A percentile compares a stretch with the other conserved stretches of the same genome.
phyloP scores from a whole-genome alignment of 2,888 invertebrate species.

The Mycalesis mineus region DNA sequence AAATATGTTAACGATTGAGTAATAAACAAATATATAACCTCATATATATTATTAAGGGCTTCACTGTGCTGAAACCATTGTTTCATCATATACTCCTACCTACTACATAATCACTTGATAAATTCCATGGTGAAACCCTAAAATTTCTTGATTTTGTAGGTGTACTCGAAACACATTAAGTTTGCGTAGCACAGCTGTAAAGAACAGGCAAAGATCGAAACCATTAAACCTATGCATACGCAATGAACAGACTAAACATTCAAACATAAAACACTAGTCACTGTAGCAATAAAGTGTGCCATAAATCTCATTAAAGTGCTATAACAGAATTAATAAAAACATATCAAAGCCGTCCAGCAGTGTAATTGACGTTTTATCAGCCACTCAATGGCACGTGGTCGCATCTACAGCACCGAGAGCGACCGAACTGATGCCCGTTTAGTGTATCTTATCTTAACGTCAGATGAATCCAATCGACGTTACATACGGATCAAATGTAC shows the following conservation, averaged over 20 bases:
- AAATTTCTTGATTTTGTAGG: no score
- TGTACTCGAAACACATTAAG: no score
- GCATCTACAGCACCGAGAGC: slow-evolving; percentile 14
- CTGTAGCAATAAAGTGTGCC: neutral
- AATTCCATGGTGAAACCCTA: no score
- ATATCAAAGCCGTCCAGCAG: slow-evolving; percentile 6
- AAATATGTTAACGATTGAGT: no score
- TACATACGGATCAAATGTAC: slow-evolving; percentile 29
- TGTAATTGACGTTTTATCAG: slow-evolving; percentile 14
- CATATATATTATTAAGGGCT: no score
- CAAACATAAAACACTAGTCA: neutral
- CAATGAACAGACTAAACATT: neutral
- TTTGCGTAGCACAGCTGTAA: no score
- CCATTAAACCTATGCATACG: no score
- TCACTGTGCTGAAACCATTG: no score
- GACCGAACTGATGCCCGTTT: slow-evolving; percentile 22
- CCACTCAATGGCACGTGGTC: slow-evolving; percentile 24
- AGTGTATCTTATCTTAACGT: slow-evolving; percentile 32
- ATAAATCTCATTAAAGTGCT: neutral
- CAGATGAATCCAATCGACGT: slow-evolving; percentile 32
- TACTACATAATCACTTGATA: no score
- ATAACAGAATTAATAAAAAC: neutral
- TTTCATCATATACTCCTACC: no score
- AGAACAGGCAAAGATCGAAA: no score
- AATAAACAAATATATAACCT: no score